phyloP scores from a whole-genome alignment of 2,888 invertebrate genomes.

The Lepidocyrtoides sp. region DNA sequence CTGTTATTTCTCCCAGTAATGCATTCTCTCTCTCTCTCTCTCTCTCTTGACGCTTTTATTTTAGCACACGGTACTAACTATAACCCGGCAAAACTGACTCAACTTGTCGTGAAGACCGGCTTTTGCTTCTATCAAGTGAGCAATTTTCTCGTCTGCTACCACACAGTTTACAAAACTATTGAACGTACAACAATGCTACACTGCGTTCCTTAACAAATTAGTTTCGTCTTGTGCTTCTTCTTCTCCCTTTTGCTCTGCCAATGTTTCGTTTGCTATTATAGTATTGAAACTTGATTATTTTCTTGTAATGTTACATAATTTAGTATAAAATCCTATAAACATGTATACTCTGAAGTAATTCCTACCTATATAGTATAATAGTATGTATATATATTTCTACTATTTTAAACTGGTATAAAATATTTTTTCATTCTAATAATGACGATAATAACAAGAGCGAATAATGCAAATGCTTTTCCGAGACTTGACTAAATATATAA shows the following conservation, averaged over 20 bases:
- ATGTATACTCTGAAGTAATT: too few species aligned
- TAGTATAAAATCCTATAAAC: constrained; percentile 19
- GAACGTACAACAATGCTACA: not conserved
- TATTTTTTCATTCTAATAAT: constrained; percentile 26
- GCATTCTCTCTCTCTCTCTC: not conserved
- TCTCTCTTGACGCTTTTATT: not conserved
- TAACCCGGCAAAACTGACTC: constrained; percentile 7
- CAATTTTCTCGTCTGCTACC: not conserved
- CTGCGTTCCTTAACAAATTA: constrained; percentile 56
- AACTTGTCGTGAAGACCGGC: constrained; percentile 5
- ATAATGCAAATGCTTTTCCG: constrained; percentile 36
- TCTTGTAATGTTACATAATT: not conserved
- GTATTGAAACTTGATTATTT: constrained; percentile 24
- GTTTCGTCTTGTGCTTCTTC: constrained; percentile 52
- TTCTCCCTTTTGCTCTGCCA: not conserved
- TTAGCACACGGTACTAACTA: not conserved
- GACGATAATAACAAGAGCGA: constrained; percentile 44
- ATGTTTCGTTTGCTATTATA: not conserved
- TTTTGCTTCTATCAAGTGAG: constrained; percentile 17
- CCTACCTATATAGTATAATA: not conserved
- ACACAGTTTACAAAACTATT: not conserved
- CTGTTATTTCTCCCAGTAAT: constrained; percentile 42
- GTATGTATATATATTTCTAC: not conserved
- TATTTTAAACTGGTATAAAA: constrained; percentile 17
- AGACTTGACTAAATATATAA: constrained; percentile 18